phyloP scores from a whole-genome alignment of 1,140 invertebrate genomes.

The Drosophila funebris region DNA sequence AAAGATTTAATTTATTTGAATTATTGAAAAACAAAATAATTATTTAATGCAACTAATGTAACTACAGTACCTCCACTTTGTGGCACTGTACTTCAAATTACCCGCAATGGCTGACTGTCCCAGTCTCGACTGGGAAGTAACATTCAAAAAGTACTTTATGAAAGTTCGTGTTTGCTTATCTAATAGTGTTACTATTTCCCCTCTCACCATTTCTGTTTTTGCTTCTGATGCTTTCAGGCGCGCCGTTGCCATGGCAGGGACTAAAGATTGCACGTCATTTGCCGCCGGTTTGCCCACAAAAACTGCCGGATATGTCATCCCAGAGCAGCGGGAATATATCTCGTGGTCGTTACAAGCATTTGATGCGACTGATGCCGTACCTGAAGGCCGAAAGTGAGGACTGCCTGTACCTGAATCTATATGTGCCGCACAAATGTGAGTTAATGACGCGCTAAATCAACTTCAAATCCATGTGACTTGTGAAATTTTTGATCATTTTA shows the following conservation, averaged over 20 bases:
- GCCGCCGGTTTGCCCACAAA: conserved; percentile 94
- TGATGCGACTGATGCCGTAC: conserved; percentile 88
- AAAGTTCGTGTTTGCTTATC: conserved; percentile 39
- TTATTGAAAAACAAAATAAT: too few species aligned
- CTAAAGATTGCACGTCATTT: conserved; percentile 89
- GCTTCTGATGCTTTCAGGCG: conserved; percentile 82
- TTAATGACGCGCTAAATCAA: conserved; percentile 39
- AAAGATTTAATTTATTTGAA: too few species aligned
- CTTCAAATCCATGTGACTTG: background rate
- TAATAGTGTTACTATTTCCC: conserved; percentile 13
- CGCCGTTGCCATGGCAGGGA: conserved; percentile 88
- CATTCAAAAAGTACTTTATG: conserved; percentile 20
- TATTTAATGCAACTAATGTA: background rate
- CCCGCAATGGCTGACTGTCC: background rate
- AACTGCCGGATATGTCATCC: conserved; percentile 85
- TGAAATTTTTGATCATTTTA: background rate
- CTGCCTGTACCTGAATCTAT: conserved; percentile 96
- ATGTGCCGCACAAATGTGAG: conserved; percentile 91
- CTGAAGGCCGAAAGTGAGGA: conserved; percentile 94
- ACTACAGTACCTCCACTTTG: background rate
- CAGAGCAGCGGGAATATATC: conserved; percentile 82
- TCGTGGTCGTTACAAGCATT: conserved; percentile 87
- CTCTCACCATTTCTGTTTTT: background rate
- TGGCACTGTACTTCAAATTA: background rate
- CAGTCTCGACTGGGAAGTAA: background rate